Conservation (phyloP, 1,140 invertebrate species). For the Micrasema minimum region DNA sequence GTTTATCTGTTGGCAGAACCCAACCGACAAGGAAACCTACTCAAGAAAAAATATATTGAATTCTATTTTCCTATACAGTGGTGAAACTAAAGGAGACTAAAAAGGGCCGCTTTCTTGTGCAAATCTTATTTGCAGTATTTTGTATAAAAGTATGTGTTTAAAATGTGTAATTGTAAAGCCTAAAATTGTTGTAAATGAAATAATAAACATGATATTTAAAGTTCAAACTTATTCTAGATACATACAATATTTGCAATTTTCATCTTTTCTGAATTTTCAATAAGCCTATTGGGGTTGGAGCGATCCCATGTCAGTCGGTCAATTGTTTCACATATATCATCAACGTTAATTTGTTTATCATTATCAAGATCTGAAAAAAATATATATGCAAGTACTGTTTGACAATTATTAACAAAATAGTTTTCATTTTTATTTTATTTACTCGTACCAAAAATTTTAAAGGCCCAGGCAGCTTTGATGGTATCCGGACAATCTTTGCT, state of each 20-base stretch:
- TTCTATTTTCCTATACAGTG: no score
- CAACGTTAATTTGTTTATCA: constrained; percentile 68
- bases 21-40: no score
- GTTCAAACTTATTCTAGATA: background rate
- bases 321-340: constrained; percentile 67
- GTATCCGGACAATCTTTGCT: constrained; percentile 74
- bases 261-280: constrained; percentile 57
- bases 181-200: no score
- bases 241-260: constrained; percentile 63
- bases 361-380: constrained; percentile 69
- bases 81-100: no score
- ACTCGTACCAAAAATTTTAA: constrained; percentile 76
- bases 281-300: constrained; percentile 51
- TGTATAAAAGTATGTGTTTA: no score
- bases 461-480: constrained; percentile 81
- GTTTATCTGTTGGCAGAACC: no score
- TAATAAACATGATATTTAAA: no score
- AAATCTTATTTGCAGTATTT: no score
- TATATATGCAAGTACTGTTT: constrained; percentile 25
- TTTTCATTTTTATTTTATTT: background rate
- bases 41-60: no score
- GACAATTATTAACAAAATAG: background rate
- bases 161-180: no score
- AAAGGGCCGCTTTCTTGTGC: no score
- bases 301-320: constrained; percentile 62